These are phyloP conservation scores for Cotesia typhae DNA, from an alignment of 1,140 invertebrate species.

Conservation along the genomic window DNA sequence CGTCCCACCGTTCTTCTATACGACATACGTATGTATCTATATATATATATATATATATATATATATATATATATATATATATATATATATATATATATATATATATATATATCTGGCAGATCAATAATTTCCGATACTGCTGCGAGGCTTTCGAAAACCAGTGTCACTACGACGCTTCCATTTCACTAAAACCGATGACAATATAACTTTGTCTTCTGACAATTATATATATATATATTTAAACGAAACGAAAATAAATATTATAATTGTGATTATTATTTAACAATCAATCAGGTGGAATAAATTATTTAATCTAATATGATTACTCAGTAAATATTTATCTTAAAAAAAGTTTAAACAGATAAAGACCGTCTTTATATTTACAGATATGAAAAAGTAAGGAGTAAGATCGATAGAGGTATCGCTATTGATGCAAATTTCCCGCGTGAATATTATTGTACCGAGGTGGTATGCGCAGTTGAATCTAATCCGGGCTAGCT, in stretches of 20 bases:
- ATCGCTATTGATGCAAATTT: not conserved
- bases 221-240: constrained; percentile 2
- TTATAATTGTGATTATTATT: too few species aligned
- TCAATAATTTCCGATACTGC: constrained; percentile 58
- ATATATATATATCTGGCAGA: constrained; percentile 46
- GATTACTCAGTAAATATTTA: too few species aligned
- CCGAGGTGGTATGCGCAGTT: not conserved
- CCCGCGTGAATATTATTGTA: not conserved
- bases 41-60: constrained; percentile 37
- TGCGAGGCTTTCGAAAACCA: constrained; percentile 44
- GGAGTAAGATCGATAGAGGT: not conserved
- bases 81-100: constrained; percentile 34
- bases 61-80: constrained; percentile 33
- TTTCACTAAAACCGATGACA: not conserved
- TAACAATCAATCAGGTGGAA: too few species aligned
- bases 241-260: too few species aligned
- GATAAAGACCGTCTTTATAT: too few species aligned
- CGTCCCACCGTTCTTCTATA: constrained; percentile 37
- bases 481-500: not conserved
- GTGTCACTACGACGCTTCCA: constrained; percentile 38
- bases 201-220: not conserved
- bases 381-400: too few species aligned
- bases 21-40: constrained; percentile 14
- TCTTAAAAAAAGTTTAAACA: too few species aligned
- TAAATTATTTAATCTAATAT: too few species aligned